Conservation (phyloP, 2,888 invertebrate genomes). For the Mythimna vitellina region DNA sequence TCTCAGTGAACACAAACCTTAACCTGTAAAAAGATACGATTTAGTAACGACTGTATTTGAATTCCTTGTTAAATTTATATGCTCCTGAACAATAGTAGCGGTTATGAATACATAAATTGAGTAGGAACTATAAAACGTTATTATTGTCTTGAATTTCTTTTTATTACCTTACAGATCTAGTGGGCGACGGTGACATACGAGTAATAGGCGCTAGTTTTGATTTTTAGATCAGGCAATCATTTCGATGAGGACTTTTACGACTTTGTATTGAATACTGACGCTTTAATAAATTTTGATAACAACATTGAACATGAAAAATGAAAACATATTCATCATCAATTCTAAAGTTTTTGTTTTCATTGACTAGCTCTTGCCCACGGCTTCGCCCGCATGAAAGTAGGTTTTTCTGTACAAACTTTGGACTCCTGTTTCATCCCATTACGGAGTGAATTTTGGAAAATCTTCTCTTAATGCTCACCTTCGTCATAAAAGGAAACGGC, state of each 20-base stretch:
- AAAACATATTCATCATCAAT: background rate
- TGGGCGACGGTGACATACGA: slow-evolving; percentile 35
- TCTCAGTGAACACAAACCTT: slow-evolving; percentile 21
- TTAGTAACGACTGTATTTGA: slow-evolving; percentile 58
- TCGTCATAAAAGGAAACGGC: too few relatives aligned
- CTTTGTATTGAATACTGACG: background rate
- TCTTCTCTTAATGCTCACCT: too few relatives aligned
- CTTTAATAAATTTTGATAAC: slow-evolving; percentile 12
- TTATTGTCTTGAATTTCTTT: slow-evolving; percentile 54
- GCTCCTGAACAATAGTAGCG: slow-evolving; percentile 49
- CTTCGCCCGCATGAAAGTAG: too few relatives aligned
- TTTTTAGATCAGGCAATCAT: slow-evolving; percentile 24
- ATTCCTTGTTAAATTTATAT: slow-evolving; percentile 58
- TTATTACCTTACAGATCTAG: slow-evolving; percentile 25
- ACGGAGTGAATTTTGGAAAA: too few relatives aligned
- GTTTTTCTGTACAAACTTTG: too few relatives aligned
- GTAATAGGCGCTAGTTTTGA: slow-evolving; percentile 13
- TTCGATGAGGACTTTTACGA: slow-evolving; percentile 27
- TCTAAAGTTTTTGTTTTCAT: too few relatives aligned
- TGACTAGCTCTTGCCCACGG: too few relatives aligned
- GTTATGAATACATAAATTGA: slow-evolving; percentile 58
- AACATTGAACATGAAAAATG: background rate
- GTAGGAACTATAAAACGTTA: slow-evolving; percentile 41
- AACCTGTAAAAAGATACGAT: slow-evolving; percentile 57
- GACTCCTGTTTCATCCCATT: too few relatives aligned